Conservation (phyloP, 2,888 invertebrate genomes). For the Tillus elongatus region DNA sequence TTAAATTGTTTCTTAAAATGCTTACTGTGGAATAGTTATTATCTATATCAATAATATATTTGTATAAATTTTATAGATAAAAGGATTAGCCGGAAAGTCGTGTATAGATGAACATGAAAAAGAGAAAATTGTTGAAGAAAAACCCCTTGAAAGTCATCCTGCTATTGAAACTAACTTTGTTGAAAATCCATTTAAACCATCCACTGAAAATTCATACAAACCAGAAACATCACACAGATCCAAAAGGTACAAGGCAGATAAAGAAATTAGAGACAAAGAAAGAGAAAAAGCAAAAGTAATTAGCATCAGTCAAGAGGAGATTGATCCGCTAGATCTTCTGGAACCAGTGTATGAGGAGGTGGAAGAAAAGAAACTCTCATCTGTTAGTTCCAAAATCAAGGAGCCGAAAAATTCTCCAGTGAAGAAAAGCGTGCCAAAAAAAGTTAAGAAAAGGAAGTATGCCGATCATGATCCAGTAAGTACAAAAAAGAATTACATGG, state of each 20-base stretch:
- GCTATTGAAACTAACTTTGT: too few species aligned
- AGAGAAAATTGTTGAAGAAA: slow-evolving; percentile 10
- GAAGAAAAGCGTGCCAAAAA: slow-evolving; percentile 16
- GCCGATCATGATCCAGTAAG: slow-evolving; percentile 24
- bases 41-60: not conserved
- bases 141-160: slow-evolving; percentile 5
- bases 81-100: slow-evolving; percentile 18
- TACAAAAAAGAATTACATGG: too few species aligned
- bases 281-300: slow-evolving; percentile 10
- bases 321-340: slow-evolving; percentile 33
- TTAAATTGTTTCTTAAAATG: slow-evolving; percentile 1
- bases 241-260: slow-evolving; percentile 17
- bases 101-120: slow-evolving; percentile 19
- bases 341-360: slow-evolving; percentile 35
- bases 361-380: slow-evolving; percentile 19
- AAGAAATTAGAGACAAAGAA: slow-evolving; percentile 15
- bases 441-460: slow-evolving; percentile 24
- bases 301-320: slow-evolving; percentile 17
- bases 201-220: too few species aligned
- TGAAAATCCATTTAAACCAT: not conserved
- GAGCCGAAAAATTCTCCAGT: slow-evolving; percentile 16
- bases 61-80: slow-evolving; percentile 15
- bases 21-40: not conserved
- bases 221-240: slow-evolving; percentile 16
- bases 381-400: not conserved